A percentile compares a stretch with the other conserved stretches of the same genome.
Conservation (phyloP, 92 coral and sea anemone species). For the Pocillopora meandrina region DNA sequence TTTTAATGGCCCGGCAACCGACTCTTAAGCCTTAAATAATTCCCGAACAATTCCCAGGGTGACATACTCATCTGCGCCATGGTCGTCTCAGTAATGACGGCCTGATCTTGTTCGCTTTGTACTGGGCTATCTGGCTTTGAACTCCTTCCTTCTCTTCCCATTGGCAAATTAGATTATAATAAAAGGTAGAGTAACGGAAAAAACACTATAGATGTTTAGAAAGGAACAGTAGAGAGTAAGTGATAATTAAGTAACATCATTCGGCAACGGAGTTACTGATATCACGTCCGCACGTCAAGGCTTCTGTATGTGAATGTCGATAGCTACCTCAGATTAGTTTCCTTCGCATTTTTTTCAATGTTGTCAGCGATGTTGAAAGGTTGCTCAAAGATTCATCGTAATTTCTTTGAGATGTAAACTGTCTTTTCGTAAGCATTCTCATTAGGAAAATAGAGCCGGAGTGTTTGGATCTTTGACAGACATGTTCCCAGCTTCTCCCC, state of each 20-base stretch:
- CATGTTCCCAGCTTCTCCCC: too few relatives aligned
- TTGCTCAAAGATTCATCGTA: too few relatives aligned
- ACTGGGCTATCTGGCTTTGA: not conserved
- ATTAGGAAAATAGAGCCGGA: too few relatives aligned
- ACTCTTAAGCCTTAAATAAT: conserved; percentile 45
- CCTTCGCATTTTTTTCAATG: too few relatives aligned
- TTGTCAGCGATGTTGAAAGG: too few relatives aligned
- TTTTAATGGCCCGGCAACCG: conserved; percentile 24
- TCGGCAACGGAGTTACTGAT: not conserved
- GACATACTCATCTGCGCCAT: not conserved
- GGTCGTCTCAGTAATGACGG: conserved; percentile 36
- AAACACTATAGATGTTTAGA: not conserved
- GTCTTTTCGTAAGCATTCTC: too few relatives aligned
- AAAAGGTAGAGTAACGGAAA: not conserved
- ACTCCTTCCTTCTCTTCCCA: not conserved
- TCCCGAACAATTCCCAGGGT: conserved; percentile 13
- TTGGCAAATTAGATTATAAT: not conserved
- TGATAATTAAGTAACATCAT: not conserved
- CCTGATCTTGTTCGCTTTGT: conserved; percentile 6
- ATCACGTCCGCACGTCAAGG: conserved; percentile 15
- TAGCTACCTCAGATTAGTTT: too few relatives aligned
- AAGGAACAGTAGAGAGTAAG: not conserved
- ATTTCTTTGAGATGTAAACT: too few relatives aligned
- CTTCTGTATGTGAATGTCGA: too few relatives aligned
- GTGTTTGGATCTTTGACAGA: too few relatives aligned